Conservation (phyloP, 2,888 invertebrate species). For the Baccha elongata region DNA sequence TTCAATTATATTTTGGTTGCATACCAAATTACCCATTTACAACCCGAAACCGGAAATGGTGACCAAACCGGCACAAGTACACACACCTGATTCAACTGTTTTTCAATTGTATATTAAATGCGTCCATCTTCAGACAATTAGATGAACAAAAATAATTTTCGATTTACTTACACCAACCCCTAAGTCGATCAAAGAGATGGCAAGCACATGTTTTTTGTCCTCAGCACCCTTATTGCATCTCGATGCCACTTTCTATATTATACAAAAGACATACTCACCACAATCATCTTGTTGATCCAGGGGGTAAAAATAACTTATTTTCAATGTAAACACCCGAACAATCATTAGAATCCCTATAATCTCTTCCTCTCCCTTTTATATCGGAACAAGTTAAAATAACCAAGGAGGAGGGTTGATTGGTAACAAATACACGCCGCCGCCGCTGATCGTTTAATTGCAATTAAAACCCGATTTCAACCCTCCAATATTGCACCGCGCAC, state of each 20-base stretch:
- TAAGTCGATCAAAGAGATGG: constrained; percentile 77
- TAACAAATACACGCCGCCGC: constrained; percentile 74
- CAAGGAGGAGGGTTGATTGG: constrained; percentile 64
- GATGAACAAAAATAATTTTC: constrained; percentile 33
- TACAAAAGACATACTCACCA: constrained; percentile 65
- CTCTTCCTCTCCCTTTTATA: constrained; percentile 17
- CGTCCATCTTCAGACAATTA: constrained; percentile 32
- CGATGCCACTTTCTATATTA: neutral
- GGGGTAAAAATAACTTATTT: constrained; percentile 55
- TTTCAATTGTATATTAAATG: constrained; percentile 64
- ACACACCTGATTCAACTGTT: constrained; percentile 63
- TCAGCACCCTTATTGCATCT: constrained; percentile 34
- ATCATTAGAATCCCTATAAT: constrained; percentile 69
- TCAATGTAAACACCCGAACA: constrained; percentile 71
- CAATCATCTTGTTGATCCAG: constrained; percentile 79
- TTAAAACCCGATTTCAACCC: constrained; percentile 80
- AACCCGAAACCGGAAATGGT: constrained; percentile 40
- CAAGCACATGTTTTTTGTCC: constrained; percentile 81
- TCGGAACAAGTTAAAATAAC: constrained; percentile 30
- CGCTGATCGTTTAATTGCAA: constrained; percentile 82
- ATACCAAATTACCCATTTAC: constrained; percentile 47
- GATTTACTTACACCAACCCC: constrained; percentile 52
- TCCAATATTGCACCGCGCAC: constrained; percentile 11
- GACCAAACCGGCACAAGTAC: constrained; percentile 53
- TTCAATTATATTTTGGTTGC: constrained; percentile 55